Conservation (phyloP, 2,888 invertebrate species). For the Alloplasta piceator region DNA sequence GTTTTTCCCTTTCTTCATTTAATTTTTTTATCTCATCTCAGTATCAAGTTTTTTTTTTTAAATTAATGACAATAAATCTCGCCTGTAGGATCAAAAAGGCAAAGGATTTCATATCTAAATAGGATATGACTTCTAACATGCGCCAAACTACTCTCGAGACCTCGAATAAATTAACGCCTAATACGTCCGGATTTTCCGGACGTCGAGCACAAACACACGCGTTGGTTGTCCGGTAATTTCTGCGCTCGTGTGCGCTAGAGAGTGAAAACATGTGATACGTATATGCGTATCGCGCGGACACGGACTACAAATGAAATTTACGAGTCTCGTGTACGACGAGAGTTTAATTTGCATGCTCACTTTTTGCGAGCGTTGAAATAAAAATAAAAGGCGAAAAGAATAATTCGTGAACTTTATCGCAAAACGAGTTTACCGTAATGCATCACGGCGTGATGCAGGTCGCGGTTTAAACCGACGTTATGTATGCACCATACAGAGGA, state of each 20-base stretch:
- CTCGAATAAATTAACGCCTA: conserved; percentile 54
- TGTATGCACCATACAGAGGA: conserved; percentile 8
- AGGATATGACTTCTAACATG: not conserved
- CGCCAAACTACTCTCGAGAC: conserved; percentile 10
- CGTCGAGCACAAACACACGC: conserved; percentile 24
- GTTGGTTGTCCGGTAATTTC: conserved; percentile 8
- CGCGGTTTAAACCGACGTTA: conserved; percentile 10
- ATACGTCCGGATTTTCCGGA: conserved; percentile 37
- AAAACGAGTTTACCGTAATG: conserved; percentile 34
- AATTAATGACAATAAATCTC: too few species aligned
- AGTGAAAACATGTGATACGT: conserved; percentile 37
- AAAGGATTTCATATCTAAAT: too few species aligned
- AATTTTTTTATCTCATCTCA: too few species aligned
- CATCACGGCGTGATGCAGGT: conserved; percentile 24
- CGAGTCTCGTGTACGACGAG: conserved; percentile 11
- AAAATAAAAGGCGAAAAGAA: not conserved
- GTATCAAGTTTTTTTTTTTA: too few species aligned
- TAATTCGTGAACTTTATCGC: conserved; percentile 44
- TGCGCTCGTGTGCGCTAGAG: conserved; percentile 34
- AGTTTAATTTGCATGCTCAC: conserved; percentile 33
- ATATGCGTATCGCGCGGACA: conserved; percentile 16
- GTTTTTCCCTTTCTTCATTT: too few species aligned
- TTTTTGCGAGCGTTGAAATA: not conserved
- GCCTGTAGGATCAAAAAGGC: too few species aligned
- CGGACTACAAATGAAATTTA: conserved; percentile 52